Conservation (phyloP, 23 tunicate genomes). For the Diplosoma virens region DNA sequence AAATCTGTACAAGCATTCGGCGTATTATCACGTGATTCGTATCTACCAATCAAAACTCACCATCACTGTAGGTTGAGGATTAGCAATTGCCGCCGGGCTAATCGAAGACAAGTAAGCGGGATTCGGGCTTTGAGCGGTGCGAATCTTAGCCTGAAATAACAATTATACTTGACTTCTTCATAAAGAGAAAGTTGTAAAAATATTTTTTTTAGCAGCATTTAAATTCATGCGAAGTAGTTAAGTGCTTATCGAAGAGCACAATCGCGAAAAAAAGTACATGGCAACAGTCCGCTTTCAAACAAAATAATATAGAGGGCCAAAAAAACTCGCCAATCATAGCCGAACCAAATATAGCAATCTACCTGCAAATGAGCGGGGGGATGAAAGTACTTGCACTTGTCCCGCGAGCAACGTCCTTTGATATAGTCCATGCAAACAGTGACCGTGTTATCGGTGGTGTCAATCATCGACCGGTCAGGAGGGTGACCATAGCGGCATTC, state of each 20-base stretch:
- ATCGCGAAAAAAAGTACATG: too few relatives aligned
- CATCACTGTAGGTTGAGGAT: constrained; percentile 67
- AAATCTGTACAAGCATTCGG: too few relatives aligned
- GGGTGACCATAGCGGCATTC: constrained; percentile 98
- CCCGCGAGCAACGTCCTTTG: constrained; percentile 93
- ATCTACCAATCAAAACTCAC: constrained; percentile 32
- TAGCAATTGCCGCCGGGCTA: constrained; percentile 29
- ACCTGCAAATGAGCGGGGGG: constrained; percentile 98
- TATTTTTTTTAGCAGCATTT: too few relatives aligned
- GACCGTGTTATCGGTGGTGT: constrained; percentile 88
- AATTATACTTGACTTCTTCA: too few relatives aligned
- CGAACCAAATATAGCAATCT: not conserved
- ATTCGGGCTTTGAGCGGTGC: constrained; percentile 69
- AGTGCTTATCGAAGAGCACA: too few relatives aligned
- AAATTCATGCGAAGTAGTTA: too few relatives aligned
- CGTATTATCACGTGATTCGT: not conserved
- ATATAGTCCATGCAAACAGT: constrained; percentile 99
- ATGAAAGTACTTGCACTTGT: constrained; percentile 97
- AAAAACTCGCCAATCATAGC: too few relatives aligned
- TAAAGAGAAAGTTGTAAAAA: too few relatives aligned
- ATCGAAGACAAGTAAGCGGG: constrained; percentile 53
- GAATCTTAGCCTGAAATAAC: constrained; percentile 85
- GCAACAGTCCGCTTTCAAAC: too few relatives aligned
- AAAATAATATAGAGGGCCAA: too few relatives aligned
- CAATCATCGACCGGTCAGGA: constrained; percentile 89